Evolutionary conservation across 1,140 invertebrate genomes (phyloP).

Genomic region (Andricus grossulariae): DNA sequence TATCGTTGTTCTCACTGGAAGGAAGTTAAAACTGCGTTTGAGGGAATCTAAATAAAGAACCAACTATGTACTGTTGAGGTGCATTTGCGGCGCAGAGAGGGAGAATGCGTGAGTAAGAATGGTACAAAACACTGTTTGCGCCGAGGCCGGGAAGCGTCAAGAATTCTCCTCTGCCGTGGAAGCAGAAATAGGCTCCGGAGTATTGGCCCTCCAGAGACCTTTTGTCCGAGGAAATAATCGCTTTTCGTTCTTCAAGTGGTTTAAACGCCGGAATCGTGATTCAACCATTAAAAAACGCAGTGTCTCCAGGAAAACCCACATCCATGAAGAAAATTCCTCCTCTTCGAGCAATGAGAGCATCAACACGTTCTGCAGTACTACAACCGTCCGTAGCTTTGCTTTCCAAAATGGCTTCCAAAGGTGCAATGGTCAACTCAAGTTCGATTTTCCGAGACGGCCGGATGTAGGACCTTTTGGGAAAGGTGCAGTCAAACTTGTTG

Average conservation of each 20-base stretch:
- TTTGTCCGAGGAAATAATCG: constrained; percentile 49
- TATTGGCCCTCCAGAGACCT: constrained; percentile 25
- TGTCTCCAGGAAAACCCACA: constrained; percentile 5
- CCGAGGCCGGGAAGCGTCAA: background rate
- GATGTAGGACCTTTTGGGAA: constrained; percentile 78
- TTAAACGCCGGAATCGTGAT: constrained; percentile 53
- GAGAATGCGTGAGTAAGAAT: constrained; percentile 60
- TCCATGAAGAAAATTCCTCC: constrained; percentile 37
- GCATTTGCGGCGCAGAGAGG: constrained; percentile 30
- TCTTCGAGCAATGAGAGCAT: constrained; percentile 77
- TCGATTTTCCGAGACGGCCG: constrained; percentile 65
- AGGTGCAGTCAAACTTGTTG: constrained; percentile 69
- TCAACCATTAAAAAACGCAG: constrained; percentile 37
- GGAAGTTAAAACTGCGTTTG: constrained; percentile 53
- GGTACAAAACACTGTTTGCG: constrained; percentile 61
- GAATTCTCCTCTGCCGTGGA: constrained; percentile 35
- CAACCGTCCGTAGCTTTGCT: constrained; percentile 83
- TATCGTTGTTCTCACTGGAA: constrained; percentile 39
- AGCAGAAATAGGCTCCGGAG: constrained; percentile 49
- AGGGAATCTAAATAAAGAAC: constrained; percentile 66
- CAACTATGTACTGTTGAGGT: constrained; percentile 44
- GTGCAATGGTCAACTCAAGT: constrained; percentile 33
- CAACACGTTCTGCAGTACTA: constrained; percentile 80
- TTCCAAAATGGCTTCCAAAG: constrained; percentile 74
- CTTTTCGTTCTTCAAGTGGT: constrained; percentile 71